Percentiles rank a stretch among this genome's conserved stretches.
These are phyloP conservation scores for Melanerpes formicivorus DNA, from an alignment of 2,113 vertebrate species.

Conservation along the genomic window DNA sequence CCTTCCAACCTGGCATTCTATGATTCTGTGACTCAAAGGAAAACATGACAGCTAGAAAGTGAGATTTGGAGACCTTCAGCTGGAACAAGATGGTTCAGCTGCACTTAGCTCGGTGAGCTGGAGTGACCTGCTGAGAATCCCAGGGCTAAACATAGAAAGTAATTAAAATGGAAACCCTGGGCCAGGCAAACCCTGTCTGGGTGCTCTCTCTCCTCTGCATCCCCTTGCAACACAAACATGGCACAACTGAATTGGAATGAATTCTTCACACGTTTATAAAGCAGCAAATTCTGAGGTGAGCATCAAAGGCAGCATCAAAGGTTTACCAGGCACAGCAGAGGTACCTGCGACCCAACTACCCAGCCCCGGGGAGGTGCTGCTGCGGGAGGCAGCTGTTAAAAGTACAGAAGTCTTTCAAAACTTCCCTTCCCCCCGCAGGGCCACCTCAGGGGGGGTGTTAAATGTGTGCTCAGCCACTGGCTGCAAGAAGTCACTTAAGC, in stretches of 20 bases:
- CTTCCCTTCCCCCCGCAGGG: slow-evolving; percentile 19
- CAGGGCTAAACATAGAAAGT: neutral
- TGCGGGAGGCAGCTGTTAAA: neutral
- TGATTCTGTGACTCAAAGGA: neutral
- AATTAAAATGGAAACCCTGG: neutral
- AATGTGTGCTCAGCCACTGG: slow-evolving; percentile 72
- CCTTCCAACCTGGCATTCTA: no score
- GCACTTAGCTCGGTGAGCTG: neutral
- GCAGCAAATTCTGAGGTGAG: neutral
- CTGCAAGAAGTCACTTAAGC: slow-evolving; percentile 76
- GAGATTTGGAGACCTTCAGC: neutral
- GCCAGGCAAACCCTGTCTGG: neutral
- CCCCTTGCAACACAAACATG: neutral
- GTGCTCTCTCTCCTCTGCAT: neutral
- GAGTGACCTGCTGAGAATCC: neutral
- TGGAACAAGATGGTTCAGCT: neutral
- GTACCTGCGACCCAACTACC: neutral
- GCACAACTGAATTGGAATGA: neutral
- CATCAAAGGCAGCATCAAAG: neutral
- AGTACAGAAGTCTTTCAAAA: neutral
- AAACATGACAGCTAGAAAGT: neutral
- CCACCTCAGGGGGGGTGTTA: slow-evolving; percentile 49
- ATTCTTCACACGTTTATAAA: neutral
- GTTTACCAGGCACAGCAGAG: neutral
- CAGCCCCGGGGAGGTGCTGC: neutral